Conservation (phyloP, 2,797 vertebrate genomes). For the Nannoperca obscura region DNA sequence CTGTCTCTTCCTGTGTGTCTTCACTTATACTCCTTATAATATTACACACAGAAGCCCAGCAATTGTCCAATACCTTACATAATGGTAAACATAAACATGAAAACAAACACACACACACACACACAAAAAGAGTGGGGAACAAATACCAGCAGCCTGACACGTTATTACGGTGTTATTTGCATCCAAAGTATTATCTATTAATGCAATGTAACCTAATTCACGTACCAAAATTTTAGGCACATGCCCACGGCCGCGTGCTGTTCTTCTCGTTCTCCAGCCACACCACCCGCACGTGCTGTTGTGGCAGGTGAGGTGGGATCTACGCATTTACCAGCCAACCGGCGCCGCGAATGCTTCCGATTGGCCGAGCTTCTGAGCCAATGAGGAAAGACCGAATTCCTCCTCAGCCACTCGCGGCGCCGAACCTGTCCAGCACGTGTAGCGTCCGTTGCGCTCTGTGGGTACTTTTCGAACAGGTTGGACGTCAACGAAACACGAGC, state of each 20-base stretch:
- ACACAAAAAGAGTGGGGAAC: too few relatives aligned
- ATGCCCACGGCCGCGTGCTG: slow-evolving; percentile 60
- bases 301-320: slow-evolving; percentile 1
- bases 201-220: slow-evolving; percentile 24
- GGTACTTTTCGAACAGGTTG: slow-evolving; percentile 57
- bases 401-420: slow-evolving; percentile 57
- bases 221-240: slow-evolving; percentile 24
- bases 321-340: slow-evolving; percentile 60
- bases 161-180: not conserved
- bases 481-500: slow-evolving; percentile 32
- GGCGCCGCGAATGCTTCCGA: slow-evolving; percentile 7
- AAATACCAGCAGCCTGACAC: not conserved
- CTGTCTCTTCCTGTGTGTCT: not conserved
- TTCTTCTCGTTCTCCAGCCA: slow-evolving; percentile 51
- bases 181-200: not conserved
- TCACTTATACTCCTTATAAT: too few relatives aligned
- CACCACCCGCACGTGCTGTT: slow-evolving; percentile 76
- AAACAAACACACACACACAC: not conserved
- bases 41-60: too few relatives aligned
- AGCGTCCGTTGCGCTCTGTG: slow-evolving; percentile 28
- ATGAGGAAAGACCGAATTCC: not conserved
- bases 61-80: too few relatives aligned
- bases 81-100: not conserved
- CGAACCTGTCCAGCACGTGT: slow-evolving; percentile 75
- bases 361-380: slow-evolving; percentile 64